phyloP scores from a whole-genome alignment of 2,888 invertebrate genomes.

The Halictus ligatus region DNA sequence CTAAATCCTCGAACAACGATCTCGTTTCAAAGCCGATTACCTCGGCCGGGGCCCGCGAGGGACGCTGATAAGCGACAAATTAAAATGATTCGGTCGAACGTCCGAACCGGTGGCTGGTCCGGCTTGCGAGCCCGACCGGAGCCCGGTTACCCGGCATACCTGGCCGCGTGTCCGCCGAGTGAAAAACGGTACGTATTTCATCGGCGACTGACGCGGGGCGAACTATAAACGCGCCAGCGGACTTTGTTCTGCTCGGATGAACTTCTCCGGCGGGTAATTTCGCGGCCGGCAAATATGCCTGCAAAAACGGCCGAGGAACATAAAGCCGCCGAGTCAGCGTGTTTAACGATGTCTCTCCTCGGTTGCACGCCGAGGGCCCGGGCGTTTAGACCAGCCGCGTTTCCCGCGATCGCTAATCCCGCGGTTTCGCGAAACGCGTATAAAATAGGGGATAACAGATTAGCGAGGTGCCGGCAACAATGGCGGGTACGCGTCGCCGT shows the following conservation, averaged over 20 bases:
- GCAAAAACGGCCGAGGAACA: slow-evolving; percentile 52
- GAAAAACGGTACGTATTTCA: slow-evolving; percentile 46
- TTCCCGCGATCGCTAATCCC: slow-evolving; percentile 55
- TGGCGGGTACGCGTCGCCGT: slow-evolving; percentile 9
- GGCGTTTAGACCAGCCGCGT: background rate
- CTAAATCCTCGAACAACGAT: background rate
- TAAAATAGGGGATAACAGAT: slow-evolving; percentile 62
- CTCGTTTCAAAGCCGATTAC: slow-evolving; percentile 18
- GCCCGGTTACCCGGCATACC: background rate
- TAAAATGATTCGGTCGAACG: background rate
- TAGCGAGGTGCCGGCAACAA: slow-evolving; percentile 42
- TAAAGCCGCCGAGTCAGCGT: slow-evolving; percentile 65
- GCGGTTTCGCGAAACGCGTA: slow-evolving; percentile 43
- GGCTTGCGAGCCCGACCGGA: too few species aligned
- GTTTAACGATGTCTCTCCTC: slow-evolving; percentile 61
- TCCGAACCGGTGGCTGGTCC: background rate
- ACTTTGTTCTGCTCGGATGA: slow-evolving; percentile 51
- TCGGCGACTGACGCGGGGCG: slow-evolving; percentile 37
- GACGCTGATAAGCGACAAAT: background rate
- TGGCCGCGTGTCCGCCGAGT: background rate
- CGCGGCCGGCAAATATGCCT: slow-evolving; percentile 38
- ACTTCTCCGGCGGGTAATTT: slow-evolving; percentile 59
- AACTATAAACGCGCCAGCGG: slow-evolving; percentile 49
- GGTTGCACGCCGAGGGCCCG: slow-evolving; percentile 13
- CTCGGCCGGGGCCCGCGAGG: background rate